Percentiles rank a stretch among this genome's conserved stretches.
Evolutionary conservation across 2,113 vertebrate genomes (phyloP).

Genomic region (Caranx ignobilis): DNA sequence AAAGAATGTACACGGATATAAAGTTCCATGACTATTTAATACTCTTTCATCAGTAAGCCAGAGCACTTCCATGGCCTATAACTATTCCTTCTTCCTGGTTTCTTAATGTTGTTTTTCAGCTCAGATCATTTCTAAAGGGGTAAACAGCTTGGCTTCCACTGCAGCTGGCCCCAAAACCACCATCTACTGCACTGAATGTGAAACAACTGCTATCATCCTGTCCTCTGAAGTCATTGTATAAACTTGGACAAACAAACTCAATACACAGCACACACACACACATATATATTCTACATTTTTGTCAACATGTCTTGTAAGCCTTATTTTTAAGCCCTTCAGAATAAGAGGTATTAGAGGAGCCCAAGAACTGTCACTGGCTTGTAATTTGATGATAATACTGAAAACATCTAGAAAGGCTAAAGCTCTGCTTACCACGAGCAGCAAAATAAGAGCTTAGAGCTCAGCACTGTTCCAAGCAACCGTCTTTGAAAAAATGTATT

Average conservation of each 20-base stretch:
- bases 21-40: slow-evolving; percentile 24
- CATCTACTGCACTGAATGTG: not conserved
- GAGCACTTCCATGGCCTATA: slow-evolving; percentile 32
- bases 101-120: slow-evolving; percentile 55
- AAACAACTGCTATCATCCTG: not conserved
- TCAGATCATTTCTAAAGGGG: slow-evolving; percentile 55
- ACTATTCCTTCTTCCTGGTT: slow-evolving; percentile 46
- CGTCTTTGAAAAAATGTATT: not conserved
- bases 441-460: not conserved
- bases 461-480: slow-evolving; percentile 8
- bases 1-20: not conserved
- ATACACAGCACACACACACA: no score
- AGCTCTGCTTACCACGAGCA: not conserved
- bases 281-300: not conserved
- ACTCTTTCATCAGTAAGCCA: slow-evolving; percentile 11
- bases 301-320: slow-evolving; percentile 3
- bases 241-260: not conserved
- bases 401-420: slow-evolving; percentile 10
- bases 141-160: slow-evolving; percentile 51
- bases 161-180: slow-evolving; percentile 24
- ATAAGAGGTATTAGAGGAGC: slow-evolving; percentile 7
- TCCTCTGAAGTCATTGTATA: not conserved
- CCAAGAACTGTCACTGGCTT: not conserved
- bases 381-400: slow-evolving; percentile 6
- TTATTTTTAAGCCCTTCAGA: slow-evolving; percentile 25